Evolutionary conservation across 92 coral and sea anemone species (phyloP).

Genomic region (Anthopleura xanthogrammica): DNA sequence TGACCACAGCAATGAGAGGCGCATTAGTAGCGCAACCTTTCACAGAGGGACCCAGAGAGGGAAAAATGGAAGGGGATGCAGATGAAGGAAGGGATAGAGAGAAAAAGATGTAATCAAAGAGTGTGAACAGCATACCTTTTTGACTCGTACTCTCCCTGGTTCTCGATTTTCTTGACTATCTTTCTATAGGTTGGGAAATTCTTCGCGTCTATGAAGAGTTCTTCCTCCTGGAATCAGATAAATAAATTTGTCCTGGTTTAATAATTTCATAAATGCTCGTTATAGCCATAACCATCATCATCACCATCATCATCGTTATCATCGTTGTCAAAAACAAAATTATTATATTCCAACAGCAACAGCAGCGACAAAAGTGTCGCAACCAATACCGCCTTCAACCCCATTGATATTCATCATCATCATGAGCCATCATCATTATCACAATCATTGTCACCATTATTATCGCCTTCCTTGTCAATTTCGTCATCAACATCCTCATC

Average conservation of each 20-base stretch:
- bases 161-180: conserved; percentile 69
- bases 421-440: no score
- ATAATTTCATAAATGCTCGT: not conserved
- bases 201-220: conserved; percentile 82
- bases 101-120: no score
- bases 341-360: not conserved
- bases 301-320: not conserved
- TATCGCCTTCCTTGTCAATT: no score
- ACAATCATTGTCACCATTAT: no score
- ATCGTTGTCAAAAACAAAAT: not conserved
- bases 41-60: no score
- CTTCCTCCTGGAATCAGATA: conserved; percentile 55
- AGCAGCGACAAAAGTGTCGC: not conserved
- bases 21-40: no score
- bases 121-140: conserved; percentile 57
- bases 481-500: no score
- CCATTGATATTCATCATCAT: no score
- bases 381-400: no score
- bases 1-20: no score
- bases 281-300: not conserved
- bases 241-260: not conserved
- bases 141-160: conserved; percentile 88
- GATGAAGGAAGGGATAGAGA: no score
- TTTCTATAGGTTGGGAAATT: conserved; percentile 86
- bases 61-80: no score